A percentile compares a stretch with the other conserved stretches of the same genome.
Conservation (phyloP, 2,113 vertebrate genomes). For the Coracopsis vasa region DNA sequence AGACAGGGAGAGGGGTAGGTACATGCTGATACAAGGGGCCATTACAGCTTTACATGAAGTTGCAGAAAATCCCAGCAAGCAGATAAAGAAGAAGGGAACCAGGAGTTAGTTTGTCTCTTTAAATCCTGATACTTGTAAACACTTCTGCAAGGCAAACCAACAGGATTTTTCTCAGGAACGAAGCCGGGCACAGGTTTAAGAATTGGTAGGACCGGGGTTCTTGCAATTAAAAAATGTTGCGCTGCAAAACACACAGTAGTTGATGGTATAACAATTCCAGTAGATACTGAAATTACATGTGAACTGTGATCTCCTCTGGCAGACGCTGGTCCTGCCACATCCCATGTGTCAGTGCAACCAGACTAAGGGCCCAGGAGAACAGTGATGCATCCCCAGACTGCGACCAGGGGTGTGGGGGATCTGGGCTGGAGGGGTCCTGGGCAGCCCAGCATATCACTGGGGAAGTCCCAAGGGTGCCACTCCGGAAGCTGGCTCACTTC, state of each 20-base stretch:
- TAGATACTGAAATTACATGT: not conserved
- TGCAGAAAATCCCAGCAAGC: not conserved
- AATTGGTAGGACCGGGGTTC: accelerated
- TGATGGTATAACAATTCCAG: not conserved
- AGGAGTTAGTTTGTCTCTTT: not conserved
- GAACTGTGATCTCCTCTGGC: not conserved
- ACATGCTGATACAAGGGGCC: not conserved
- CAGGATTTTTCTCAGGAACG: accelerated
- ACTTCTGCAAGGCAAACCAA: not conserved
- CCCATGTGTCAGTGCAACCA: accelerated
- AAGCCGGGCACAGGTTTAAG: not conserved
- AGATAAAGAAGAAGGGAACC: not conserved
- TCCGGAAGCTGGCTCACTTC: not conserved
- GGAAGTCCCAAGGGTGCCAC: not conserved
- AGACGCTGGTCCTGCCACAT: not conserved
- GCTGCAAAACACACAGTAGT: not conserved
- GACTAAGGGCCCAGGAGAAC: not conserved
- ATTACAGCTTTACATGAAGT: not conserved
- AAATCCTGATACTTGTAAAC: accelerated
- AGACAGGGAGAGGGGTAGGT: not conserved
- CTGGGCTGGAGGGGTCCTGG: not conserved
- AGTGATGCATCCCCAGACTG: not conserved
- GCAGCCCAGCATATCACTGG: not conserved
- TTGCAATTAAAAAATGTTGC: not conserved
- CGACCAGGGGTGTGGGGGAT: accelerated